phyloP scores from a whole-genome alignment of 2,113 vertebrate species.

The Speoplatyrhinus poulsoni region DNA sequence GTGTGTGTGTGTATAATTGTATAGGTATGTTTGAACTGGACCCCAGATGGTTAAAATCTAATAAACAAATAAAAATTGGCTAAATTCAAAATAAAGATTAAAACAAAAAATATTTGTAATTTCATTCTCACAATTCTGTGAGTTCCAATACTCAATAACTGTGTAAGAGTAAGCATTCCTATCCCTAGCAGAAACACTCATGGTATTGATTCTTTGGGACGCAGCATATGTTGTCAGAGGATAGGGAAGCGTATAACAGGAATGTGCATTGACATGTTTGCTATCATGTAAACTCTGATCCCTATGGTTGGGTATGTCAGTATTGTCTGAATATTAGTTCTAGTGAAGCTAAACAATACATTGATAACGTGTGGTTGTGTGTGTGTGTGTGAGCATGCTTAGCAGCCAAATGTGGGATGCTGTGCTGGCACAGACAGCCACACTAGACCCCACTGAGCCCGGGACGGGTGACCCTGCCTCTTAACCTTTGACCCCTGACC shows the following conservation, averaged over 20 bases:
- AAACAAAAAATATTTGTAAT: too few species aligned
- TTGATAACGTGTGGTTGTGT: background rate
- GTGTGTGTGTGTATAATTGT: background rate
- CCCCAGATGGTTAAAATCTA: too few species aligned
- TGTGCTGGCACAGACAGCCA: slow-evolving; percentile 30
- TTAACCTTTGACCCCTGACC: slow-evolving; percentile 62
- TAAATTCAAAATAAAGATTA: too few species aligned
- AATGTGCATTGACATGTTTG: background rate
- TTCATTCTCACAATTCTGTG: too few species aligned
- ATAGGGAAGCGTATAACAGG: too few species aligned
- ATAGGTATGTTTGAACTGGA: too few species aligned
- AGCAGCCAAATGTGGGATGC: slow-evolving; percentile 24
- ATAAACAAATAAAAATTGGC: too few species aligned
- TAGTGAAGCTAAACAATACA: background rate
- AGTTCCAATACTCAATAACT: too few species aligned
- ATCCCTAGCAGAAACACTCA: too few species aligned
- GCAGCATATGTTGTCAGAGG: too few species aligned
- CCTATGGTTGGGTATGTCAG: background rate
- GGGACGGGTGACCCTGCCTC: slow-evolving; percentile 57
- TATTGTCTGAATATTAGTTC: background rate
- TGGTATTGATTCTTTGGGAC: too few species aligned
- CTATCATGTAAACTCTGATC: background rate
- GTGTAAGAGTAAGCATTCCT: too few species aligned
- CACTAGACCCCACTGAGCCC: slow-evolving; percentile 40
- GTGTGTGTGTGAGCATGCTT: slow-evolving; percentile 21